Conservation (phyloP, 2,888 invertebrate species). For the Gari tellinella region DNA sequence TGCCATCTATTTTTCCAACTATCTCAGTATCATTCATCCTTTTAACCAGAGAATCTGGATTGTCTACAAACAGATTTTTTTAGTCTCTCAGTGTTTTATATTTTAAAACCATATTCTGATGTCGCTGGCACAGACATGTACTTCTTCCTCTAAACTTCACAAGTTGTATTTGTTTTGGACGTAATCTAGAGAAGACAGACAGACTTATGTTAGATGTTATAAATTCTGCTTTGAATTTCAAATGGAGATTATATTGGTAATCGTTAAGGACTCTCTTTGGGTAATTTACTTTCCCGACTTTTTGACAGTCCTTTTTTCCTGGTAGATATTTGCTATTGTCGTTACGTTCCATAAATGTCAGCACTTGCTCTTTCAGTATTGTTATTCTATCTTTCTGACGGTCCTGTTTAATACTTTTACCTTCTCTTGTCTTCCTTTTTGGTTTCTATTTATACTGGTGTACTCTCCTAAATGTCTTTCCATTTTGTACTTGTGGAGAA, state of each 20-base stretch:
- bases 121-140: slow-evolving; percentile 42
- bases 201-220: slow-evolving; percentile 24
- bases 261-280: slow-evolving; percentile 35
- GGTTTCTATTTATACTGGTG: too few species aligned
- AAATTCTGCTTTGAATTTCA: slow-evolving; percentile 40
- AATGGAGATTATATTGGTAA: slow-evolving; percentile 23
- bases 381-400: background rate
- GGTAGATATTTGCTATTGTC: slow-evolving; percentile 34
- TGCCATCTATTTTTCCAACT: background rate
- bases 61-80: background rate
- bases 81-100: slow-evolving; percentile 18
- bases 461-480: too few species aligned
- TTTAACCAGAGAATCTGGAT: slow-evolving; percentile 21
- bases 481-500: too few species aligned
- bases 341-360: slow-evolving; percentile 27
- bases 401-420: too few species aligned
- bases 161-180: slow-evolving; percentile 33
- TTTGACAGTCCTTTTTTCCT: slow-evolving; percentile 26
- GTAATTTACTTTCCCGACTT: slow-evolving; percentile 3
- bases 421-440: too few species aligned
- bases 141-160: slow-evolving; percentile 25
- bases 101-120: slow-evolving; percentile 45
- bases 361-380: slow-evolving; percentile 3
- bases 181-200: slow-evolving; percentile 24
- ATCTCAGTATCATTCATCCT: slow-evolving; percentile 4